These are phyloP conservation scores for Lampris incognitus DNA, from an alignment of 2,113 vertebrate species.

Conservation along the genomic window DNA sequence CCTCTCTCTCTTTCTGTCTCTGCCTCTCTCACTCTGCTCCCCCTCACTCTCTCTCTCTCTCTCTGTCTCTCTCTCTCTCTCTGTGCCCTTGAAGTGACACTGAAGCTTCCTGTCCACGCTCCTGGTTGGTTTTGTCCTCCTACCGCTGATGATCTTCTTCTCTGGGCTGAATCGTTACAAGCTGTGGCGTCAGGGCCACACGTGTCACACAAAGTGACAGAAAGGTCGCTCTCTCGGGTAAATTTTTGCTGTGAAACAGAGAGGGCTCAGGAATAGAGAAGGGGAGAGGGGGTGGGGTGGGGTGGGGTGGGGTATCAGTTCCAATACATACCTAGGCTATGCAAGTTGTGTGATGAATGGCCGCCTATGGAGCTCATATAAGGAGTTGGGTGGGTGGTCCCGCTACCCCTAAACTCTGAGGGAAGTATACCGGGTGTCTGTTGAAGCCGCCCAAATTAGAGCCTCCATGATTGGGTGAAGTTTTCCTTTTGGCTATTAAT, in stretches of 20 bases:
- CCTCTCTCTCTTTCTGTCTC: conserved; percentile 15
- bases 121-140: conserved; percentile 7
- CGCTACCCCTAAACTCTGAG: conserved; percentile 47
- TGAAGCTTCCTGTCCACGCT: too few relatives aligned
- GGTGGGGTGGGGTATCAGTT: conserved; percentile 27
- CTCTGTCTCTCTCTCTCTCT: background rate
- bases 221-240: background rate
- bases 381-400: conserved; percentile 67
- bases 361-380: conserved; percentile 71
- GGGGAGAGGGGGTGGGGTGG: background rate
- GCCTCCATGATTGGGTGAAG: conserved; percentile 44
- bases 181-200: background rate
- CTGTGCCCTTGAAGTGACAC: too few relatives aligned
- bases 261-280: background rate
- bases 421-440: conserved; percentile 66
- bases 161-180: background rate
- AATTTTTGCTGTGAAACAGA: conserved; percentile 10
- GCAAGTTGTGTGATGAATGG: conserved; percentile 68
- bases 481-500: conserved; percentile 35
- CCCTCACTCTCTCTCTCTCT: conserved; percentile 1
- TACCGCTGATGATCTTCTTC: background rate
- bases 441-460: conserved; percentile 67
- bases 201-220: background rate
- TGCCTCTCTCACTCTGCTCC: background rate
- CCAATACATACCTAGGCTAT: conserved; percentile 53